These are phyloP conservation scores for Sesamia nonagrioides DNA, from an alignment of 1,140 invertebrate species.

Conservation along the genomic window DNA sequence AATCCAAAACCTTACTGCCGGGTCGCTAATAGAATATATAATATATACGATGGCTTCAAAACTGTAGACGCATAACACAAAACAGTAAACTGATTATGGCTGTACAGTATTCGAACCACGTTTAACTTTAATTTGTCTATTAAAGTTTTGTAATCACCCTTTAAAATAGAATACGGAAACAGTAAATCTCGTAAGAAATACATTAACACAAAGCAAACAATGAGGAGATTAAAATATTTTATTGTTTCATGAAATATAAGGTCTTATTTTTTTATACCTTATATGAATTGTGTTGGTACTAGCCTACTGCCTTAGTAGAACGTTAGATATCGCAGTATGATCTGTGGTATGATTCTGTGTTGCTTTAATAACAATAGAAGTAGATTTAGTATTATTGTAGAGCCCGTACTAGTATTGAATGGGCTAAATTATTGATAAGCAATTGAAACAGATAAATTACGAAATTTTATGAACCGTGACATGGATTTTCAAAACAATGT, in stretches of 20 bases:
- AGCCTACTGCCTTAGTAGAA: not conserved
- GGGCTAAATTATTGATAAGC: not conserved
- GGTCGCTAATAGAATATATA: no score
- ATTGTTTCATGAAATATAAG: not conserved
- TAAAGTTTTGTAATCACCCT: conserved; percentile 10
- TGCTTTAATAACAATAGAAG: conserved; percentile 5
- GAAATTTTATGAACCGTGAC: not conserved
- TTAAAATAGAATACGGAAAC: conserved; percentile 50
- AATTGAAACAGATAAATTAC: not conserved
- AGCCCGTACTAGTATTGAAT: not conserved
- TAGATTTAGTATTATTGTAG: not conserved
- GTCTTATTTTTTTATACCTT: not conserved
- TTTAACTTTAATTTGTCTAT: no score
- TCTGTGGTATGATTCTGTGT: not conserved
- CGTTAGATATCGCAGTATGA: not conserved
- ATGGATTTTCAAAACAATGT: no score
- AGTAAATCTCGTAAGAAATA: conserved; percentile 54
- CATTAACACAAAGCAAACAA: conserved; percentile 23
- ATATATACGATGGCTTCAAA: no score
- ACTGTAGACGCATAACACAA: no score
- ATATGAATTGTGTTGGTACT: not conserved
- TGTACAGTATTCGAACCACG: not conserved
- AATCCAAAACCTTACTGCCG: no score
- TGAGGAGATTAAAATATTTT: not conserved
- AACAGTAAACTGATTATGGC: no score